Evolutionary conservation across 2,888 invertebrate genomes (phyloP), one percentile per base, ranked within the genome.

Genomic region (Abrostola triplasia): DNA sequence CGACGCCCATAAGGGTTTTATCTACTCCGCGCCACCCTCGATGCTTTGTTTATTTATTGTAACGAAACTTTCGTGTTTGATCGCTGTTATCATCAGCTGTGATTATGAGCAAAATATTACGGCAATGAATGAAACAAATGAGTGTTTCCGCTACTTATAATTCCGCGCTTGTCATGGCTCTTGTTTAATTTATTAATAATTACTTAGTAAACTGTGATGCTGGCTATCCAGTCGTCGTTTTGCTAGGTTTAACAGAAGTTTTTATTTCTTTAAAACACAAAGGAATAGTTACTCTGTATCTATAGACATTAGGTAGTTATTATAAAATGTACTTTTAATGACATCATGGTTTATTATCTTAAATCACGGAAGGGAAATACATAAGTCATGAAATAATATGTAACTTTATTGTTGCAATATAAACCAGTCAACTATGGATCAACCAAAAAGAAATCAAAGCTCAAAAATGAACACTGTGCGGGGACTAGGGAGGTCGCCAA

Each of bases 41-140:
- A 85, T 85, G 85, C 84, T 88, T 88, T 92, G 91, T 92, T 93
- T 93, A 85, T 88, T 86, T 87, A 91, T 91, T 88, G 88, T 83
- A 86, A 83, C 80, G 82, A 84, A 88, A 79, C 77, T 79, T 77
- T 76, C 69, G 57, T 77, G 76, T 77, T 75, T 77, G 71, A 73
- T 73, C 70, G 68, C 63, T 70, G 69, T 74, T 68, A 70, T 69
- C 76, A 76, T 74, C 70, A 73, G 70, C 62, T 62, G 70, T 67
- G 67, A 73, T 76, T 73, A 72, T 62, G 57, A 36, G 24, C 13
- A 41, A 55, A 61, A 70, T 67, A 83, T 80, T 82, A 61, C 36
- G n/a, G 59, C 59, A 47, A 64, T 72, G 52, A 52, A 50, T 38
- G 9, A 8, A 51, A 35, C 8, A 59, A 67, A 7, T 55, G 11